phyloP scores from a whole-genome alignment of 2,797 vertebrate genomes.

The Sebastes melanostomus region DNA sequence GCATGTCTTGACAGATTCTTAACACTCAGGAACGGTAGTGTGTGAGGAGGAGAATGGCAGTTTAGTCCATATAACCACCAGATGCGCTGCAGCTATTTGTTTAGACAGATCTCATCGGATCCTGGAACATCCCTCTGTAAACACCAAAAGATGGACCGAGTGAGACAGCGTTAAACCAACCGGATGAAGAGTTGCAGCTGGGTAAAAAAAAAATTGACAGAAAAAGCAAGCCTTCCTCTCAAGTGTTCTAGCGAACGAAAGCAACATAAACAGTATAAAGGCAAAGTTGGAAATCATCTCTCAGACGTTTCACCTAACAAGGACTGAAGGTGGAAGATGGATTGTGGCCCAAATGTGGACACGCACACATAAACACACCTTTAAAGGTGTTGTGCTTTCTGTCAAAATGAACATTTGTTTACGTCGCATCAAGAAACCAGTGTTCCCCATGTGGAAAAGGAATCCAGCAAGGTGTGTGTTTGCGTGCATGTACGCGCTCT shows the following conservation, averaged over 20 bases:
- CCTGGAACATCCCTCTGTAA: slow-evolving; percentile 32
- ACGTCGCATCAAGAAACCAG: slow-evolving; percentile 4
- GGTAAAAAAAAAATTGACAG: slow-evolving; percentile 2
- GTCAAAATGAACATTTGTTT: slow-evolving; percentile 47
- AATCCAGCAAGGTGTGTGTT: background rate
- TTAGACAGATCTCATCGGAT: slow-evolving; percentile 45
- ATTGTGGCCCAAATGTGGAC: slow-evolving; percentile 1
- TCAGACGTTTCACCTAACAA: background rate
- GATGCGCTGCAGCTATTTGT: slow-evolving; percentile 55
- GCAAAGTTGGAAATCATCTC: slow-evolving; percentile 28
- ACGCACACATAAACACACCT: background rate
- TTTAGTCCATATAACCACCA: slow-evolving; percentile 29
- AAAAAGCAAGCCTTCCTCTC: slow-evolving; percentile 23
- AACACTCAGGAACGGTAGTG: background rate
- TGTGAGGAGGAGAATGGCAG: slow-evolving; percentile 1
- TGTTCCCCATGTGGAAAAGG: slow-evolving; percentile 19
- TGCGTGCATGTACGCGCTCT: background rate
- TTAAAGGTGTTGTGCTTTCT: slow-evolving; percentile 44
- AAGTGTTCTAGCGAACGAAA: slow-evolving; percentile 1
- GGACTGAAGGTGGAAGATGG: slow-evolving; percentile 5
- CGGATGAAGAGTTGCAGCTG: slow-evolving; percentile 26
- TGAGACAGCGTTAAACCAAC: slow-evolving; percentile 31
- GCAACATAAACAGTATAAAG: slow-evolving; percentile 29
- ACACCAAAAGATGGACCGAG: slow-evolving; percentile 16
- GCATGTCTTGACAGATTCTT: slow-evolving; percentile 18